A percentile compares a stretch with the other conserved stretches of the same genome.
Evolutionary conservation across 2,888 invertebrate genomes (phyloP).

Genomic region (Cataglyphis albicans): DNA sequence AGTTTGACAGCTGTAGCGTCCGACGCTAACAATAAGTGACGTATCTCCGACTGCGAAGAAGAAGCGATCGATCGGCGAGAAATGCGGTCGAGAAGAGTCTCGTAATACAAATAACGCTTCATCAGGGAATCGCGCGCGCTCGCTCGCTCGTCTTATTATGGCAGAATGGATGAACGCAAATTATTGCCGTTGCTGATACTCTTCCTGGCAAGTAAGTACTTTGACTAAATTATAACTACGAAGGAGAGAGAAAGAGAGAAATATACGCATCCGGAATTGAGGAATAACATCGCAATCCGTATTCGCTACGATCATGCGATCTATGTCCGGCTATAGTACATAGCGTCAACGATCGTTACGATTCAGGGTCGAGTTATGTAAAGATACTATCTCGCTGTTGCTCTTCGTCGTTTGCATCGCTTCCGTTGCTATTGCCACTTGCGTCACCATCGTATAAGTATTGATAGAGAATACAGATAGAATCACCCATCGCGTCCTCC

Average conservation of each 20-base stretch:
- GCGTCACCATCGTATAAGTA: constrained; percentile 5
- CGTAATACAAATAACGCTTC: constrained; percentile 69
- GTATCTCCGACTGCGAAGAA: constrained; percentile 1
- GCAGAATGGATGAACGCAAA: constrained; percentile 83
- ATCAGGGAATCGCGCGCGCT: constrained; percentile 62
- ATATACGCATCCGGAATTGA: not conserved
- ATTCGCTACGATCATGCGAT: constrained; percentile 59
- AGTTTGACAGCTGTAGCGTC: constrained; percentile 79
- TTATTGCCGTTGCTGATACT: constrained; percentile 81
- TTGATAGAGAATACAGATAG: not conserved
- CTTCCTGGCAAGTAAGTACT: constrained; percentile 82
- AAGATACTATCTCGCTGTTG: constrained; percentile 53
- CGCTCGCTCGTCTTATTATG: constrained; percentile 79
- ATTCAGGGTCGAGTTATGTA: constrained; percentile 76
- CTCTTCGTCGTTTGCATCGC: not conserved
- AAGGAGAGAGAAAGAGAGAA: not conserved
- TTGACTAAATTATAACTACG: not conserved
- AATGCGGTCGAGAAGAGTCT: constrained; percentile 65
- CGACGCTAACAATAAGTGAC: constrained; percentile 47
- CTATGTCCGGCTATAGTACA: constrained; percentile 67
- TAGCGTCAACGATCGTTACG: constrained; percentile 71
- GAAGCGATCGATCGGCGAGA: constrained; percentile 60
- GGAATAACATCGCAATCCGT: constrained; percentile 28
- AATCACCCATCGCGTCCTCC: constrained; percentile 9
- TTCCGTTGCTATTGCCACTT: constrained; percentile 16